These are phyloP conservation scores for Hippocampus kuda DNA, from an alignment of 2,797 vertebrate species.

Conservation along the genomic window DNA sequence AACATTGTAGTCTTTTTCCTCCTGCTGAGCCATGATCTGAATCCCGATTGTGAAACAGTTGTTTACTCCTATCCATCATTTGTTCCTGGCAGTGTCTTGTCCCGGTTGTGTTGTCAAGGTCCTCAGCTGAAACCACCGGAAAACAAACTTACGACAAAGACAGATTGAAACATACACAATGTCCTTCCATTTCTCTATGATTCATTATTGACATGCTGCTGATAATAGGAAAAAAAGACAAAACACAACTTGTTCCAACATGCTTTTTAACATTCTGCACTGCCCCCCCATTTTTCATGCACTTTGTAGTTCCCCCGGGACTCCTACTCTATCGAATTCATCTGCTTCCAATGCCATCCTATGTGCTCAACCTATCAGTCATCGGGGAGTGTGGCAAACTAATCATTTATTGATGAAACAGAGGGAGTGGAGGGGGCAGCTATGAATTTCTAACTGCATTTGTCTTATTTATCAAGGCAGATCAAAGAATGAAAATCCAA, in stretches of 20 bases:
- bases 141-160: conserved; percentile 47
- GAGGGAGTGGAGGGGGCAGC: conserved; percentile 48
- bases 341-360: conserved; percentile 73
- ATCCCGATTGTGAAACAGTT: conserved; percentile 31
- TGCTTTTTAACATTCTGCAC: conserved; percentile 54
- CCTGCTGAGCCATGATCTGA: conserved; percentile 33
- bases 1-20: conserved; percentile 47
- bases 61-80: conserved; percentile 33
- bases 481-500: conserved; percentile 79
- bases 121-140: conserved; percentile 37
- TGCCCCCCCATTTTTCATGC: conserved; percentile 74
- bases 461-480: conserved; percentile 78
- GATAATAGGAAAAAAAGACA: conserved; percentile 12
- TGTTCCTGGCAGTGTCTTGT: neutral
- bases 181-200: conserved; percentile 28
- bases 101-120: conserved; percentile 47
- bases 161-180: conserved; percentile 23
- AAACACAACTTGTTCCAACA: conserved; percentile 49
- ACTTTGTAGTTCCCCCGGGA: conserved; percentile 65
- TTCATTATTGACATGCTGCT: conserved; percentile 36
- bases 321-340: conserved; percentile 71
- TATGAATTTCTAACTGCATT: conserved; percentile 75
- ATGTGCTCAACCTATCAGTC: conserved; percentile 73
- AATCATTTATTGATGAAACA: conserved; percentile 78
- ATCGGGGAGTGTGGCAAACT: conserved; percentile 69